Base-by-base conservation (phyloP, 2,888 invertebrate genomes). In the Agrotis puta region DNA sequence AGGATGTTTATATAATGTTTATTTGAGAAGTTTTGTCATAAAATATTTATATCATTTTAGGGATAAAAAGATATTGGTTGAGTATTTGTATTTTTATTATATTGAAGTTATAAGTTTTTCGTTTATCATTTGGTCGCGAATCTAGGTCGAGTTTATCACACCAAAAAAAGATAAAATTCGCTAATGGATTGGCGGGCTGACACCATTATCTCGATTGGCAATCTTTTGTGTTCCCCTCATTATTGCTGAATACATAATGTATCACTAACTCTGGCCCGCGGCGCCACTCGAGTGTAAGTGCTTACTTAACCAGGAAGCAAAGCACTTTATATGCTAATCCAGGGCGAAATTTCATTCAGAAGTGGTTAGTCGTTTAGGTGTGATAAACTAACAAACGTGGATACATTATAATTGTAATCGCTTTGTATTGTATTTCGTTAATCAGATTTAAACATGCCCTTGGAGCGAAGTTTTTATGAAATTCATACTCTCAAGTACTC, bases 271-370 rank as follows among this genome's bases (percentile, higher is more conserved):
- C 14, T n/a, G 45, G 20, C 18, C 16, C 48, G 33, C 70, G 50
- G 50, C 24, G 16, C 45, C 45, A 13, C 70, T 50, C 48, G 33
- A 16, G 18, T 56, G 33, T 45, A 22, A 69, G 43, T 33, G 69
- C 48, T 77, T 20, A 69, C 48, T 74, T 61, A 69, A 70, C 45
- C 24, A 48, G 24, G 43, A 16, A 48, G 33, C 27, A 53, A 58
- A 63, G 48, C 48, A 70, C 58, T 74, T 70, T 75, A 53, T 70
- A 77, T 77, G 77, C 57, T 75, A 75, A 75, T 75, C 57, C 14
- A 4, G n/a, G 6, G 18, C 14, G 33, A 65, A 72, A 57, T 57
- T 50, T 74, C 56, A 72, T 72, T 72, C 72, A 16, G 66, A 47
- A 50, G 14, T 45, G 24, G 66, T 47, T 33, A 33, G 16, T 27